Conservation (phyloP, 1,140 invertebrate genomes). For the Linepithema humile region DNA sequence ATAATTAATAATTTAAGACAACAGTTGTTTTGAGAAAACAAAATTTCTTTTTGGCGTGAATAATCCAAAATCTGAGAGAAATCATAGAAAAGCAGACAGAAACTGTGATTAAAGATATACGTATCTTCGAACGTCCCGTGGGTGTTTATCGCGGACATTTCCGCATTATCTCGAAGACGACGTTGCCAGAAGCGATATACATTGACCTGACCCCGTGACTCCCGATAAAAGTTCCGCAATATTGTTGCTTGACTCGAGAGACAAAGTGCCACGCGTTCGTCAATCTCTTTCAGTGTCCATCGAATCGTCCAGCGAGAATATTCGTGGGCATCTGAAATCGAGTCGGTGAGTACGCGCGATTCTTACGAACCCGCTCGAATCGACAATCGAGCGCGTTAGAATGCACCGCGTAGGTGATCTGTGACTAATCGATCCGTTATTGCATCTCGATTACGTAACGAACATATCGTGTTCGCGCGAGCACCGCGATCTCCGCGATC, state of each 20-base stretch:
- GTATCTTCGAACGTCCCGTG: background rate
- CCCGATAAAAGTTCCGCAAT: slow-evolving; percentile 40
- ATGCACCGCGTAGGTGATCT: background rate
- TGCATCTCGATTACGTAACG: background rate
- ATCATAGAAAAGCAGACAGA: background rate
- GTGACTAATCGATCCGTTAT: slow-evolving; percentile 8
- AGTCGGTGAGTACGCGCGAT: slow-evolving; percentile 17
- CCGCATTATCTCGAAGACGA: slow-evolving; percentile 45
- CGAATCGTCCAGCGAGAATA: background rate
- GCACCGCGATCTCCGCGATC: background rate
- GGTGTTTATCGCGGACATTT: slow-evolving; percentile 29
- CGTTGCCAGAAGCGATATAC: slow-evolving; percentile 34
- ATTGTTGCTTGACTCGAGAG: background rate
- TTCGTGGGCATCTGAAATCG: background rate
- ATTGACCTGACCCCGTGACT: slow-evolving; percentile 59
- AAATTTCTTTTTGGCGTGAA: background rate
- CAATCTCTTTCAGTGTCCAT: background rate
- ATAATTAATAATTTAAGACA: background rate
- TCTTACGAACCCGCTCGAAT: too few relatives aligned
- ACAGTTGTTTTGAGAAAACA: background rate
- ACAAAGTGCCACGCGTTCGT: background rate
- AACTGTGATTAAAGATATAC: background rate
- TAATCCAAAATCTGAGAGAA: background rate
- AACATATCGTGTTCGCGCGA: background rate
- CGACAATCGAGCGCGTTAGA: background rate